Evolutionary conservation across 2,797 vertebrate species (phyloP).

Genomic region (Nasua narica): DNA sequence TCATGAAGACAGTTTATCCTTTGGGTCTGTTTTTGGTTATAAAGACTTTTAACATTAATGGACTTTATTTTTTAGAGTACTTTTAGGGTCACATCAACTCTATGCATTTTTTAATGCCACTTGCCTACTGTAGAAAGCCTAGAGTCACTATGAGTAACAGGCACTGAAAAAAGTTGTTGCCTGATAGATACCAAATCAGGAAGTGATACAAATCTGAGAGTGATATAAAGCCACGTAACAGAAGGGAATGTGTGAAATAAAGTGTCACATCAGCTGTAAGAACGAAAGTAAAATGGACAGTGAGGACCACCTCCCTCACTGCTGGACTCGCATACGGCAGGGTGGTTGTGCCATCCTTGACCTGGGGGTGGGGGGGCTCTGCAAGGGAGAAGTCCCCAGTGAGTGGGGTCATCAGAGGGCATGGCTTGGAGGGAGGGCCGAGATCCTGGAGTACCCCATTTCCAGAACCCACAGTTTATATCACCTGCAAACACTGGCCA

Average conservation of each 20-base stretch:
- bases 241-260: background rate
- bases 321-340: background rate
- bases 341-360: no score
- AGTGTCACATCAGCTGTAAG: background rate
- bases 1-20: background rate
- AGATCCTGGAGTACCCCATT: background rate
- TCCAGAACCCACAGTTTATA: background rate
- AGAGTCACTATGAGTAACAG: slow-evolving; percentile 15
- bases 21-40: background rate
- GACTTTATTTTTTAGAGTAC: background rate
- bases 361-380: background rate
- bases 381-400: background rate
- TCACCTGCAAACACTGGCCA: background rate
- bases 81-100: background rate
- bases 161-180: background rate
- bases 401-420: background rate
- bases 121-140: background rate
- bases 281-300: background rate
- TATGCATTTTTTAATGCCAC: background rate
- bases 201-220: background rate
- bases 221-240: background rate
- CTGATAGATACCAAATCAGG: background rate
- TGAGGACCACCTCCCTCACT: background rate
- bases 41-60: background rate
- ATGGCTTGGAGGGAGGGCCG: no score